Base-by-base conservation (phyloP, 2,113 vertebrate genomes). In the Clarias gariepinus region DNA sequence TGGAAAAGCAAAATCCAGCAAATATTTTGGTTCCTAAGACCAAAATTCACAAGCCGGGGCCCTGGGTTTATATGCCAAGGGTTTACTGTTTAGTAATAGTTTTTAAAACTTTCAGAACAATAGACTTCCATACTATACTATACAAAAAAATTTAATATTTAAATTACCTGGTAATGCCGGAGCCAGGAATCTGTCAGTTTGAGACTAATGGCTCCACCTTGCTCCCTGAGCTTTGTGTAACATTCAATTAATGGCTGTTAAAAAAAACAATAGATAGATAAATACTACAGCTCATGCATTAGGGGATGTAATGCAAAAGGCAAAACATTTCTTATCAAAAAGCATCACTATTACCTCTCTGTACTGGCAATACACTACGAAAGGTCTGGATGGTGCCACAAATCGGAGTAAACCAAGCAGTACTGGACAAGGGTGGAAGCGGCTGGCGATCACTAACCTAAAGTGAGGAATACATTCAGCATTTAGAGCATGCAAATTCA, bases 171-270 rank as follows among this genome's bases (percentile, higher is more conserved):
- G 85, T 99, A 99, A 92, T 96, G 97, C 83, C 98, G 92, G 18
- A 99, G 95, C 98, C 98, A 99, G 21, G 96, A 97, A 93, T 99
- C 97, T 9, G 97, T 96, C 33, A 99, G 93, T 74, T 95, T 94
- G 68, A 99, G 95, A 92, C 95, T 97, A 87, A 99, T 93, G 7
- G 97, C 95, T 0, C 97, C 97, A 0, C 98, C 97, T 64, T 93
- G 94, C 89, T 98, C 98, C 88, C 95, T 96, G 84, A 99, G 96
- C 90, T 98, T 99, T 13, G 96, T 96, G 92, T 97, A 99, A 92
- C 98, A 99, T 86, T 99, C 98, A 82, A 99, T 91, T 30, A 99
- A 93, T 0, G 97, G 96, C 98, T 99, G 90, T 89, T 81, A 57
- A 82, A 86, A 60, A 9, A 36, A 86, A 36, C 71, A 21, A 36